phyloP scores from a whole-genome alignment of 2,113 vertebrate species.

The Morone saxatilis region DNA sequence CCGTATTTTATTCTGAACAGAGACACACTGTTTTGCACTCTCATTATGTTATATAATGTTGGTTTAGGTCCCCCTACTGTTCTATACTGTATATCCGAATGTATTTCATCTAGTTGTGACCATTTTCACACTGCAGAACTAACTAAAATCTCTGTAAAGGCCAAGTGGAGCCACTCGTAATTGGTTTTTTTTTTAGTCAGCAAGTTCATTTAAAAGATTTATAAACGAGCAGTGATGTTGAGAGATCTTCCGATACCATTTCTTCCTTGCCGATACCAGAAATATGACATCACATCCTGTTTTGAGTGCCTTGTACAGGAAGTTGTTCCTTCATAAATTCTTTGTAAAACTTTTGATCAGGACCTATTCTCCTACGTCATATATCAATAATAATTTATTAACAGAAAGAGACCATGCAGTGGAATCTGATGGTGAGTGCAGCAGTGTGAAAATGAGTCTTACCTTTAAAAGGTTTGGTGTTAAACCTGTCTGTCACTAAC shows the following conservation, averaged over 20 bases:
- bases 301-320: too few species aligned
- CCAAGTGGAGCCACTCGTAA: not conserved
- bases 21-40: not conserved
- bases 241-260: too few species aligned
- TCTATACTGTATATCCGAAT: not conserved
- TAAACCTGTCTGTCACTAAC: constrained; percentile 81
- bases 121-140: not conserved
- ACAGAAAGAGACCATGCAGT: not conserved
- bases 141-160: not conserved
- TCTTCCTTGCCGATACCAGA: too few species aligned
- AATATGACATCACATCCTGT: too few species aligned
- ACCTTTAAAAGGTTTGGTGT: not conserved
- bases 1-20: not conserved
- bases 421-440: not conserved
- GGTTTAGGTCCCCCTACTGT: too few species aligned
- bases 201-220: not conserved
- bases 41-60: not conserved
- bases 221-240: not conserved
- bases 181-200: not conserved
- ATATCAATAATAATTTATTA: too few species aligned
- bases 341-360: too few species aligned
- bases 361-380: too few species aligned
- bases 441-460: not conserved
- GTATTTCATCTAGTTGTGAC: not conserved
- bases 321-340: too few species aligned